phyloP scores from a whole-genome alignment of 2,113 vertebrate species.

The Otis tarda region DNA sequence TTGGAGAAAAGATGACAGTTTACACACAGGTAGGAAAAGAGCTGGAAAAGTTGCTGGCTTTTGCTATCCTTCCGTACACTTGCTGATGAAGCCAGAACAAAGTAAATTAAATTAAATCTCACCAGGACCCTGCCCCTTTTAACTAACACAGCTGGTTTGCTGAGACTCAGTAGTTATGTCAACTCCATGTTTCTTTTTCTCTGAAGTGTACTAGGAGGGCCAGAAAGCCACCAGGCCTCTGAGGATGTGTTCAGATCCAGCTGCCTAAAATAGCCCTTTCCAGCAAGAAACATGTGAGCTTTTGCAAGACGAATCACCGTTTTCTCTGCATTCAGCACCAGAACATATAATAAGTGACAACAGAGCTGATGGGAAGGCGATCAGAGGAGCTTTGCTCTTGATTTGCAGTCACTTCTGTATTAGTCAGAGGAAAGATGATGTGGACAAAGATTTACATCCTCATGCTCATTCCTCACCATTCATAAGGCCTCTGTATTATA shows the following conservation, averaged over 20 bases:
- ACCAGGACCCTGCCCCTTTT: neutral
- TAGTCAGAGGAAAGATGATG: neutral
- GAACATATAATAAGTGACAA: accelerated
- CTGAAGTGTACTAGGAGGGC: neutral
- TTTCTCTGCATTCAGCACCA: neutral
- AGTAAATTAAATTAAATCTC: neutral
- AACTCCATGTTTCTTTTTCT: too few species aligned
- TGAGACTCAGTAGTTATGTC: neutral
- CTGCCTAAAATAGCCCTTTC: neutral
- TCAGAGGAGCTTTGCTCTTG: neutral
- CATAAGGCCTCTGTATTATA: neutral
- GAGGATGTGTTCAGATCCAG: neutral
- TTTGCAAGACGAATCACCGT: neutral
- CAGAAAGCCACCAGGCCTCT: neutral
- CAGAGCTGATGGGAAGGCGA: accelerated
- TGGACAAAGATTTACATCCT: neutral
- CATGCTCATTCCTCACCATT: neutral
- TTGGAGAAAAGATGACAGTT: neutral
- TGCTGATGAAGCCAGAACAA: neutral
- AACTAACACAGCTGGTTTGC: neutral
- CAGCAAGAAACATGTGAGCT: neutral
- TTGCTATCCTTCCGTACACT: neutral
- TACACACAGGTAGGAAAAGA: neutral
- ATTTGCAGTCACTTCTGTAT: neutral
- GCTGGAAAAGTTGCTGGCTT: neutral